Conservation (phyloP, 2,113 vertebrate genomes). For the Prunella fulvescens region DNA sequence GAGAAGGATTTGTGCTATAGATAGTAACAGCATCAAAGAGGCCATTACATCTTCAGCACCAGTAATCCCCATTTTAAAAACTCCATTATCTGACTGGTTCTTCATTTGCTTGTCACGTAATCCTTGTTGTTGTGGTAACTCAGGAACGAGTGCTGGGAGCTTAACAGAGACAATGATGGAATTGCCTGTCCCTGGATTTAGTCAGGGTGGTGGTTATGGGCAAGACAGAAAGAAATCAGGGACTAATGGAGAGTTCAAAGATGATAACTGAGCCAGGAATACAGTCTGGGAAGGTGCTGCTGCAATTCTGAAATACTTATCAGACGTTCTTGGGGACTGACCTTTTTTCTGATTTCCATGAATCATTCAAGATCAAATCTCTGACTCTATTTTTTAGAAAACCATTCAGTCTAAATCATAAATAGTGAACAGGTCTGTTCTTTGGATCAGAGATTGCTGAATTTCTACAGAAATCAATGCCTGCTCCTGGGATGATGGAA, state of each 20-base stretch:
- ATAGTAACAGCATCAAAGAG: constrained; percentile 56
- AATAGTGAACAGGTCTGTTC: neutral
- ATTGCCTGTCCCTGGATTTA: neutral
- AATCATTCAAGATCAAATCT: constrained; percentile 2
- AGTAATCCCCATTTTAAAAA: constrained; percentile 53
- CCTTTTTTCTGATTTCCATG: constrained; percentile 4
- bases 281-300: neutral
- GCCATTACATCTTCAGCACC: constrained; percentile 40
- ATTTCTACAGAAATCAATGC: neutral
- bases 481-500: neutral
- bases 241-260: neutral
- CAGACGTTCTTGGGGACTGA: neutral
- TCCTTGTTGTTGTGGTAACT: constrained; percentile 35
- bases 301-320: neutral
- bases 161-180: constrained; percentile 15
- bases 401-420: neutral
- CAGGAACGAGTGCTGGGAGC: neutral
- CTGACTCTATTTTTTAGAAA: neutral
- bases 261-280: neutral
- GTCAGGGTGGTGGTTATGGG: neutral
- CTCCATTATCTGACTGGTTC: constrained; percentile 54
- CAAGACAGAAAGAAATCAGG: neutral
- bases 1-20: constrained; percentile 59
- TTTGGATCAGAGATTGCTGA: neutral
- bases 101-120: constrained; percentile 62